These are phyloP conservation scores for Myoxocephalus aenaeus DNA, from an alignment of 2,797 vertebrate genomes.

Conservation along the genomic window DNA sequence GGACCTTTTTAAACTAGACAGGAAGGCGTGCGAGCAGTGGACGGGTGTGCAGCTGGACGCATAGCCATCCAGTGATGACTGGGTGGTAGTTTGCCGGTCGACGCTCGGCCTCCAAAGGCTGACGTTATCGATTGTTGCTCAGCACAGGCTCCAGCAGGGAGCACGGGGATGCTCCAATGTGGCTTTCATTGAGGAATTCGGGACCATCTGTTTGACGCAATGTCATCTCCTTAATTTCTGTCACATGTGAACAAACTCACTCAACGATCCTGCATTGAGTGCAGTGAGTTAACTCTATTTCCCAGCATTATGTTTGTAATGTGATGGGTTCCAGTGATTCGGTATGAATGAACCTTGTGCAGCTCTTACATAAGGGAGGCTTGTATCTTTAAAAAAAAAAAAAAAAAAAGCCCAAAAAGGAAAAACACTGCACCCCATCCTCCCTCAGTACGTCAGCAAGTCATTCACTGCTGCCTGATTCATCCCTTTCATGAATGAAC, in stretches of 20 bases:
- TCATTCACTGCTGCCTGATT: constrained; percentile 73
- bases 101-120: not conserved
- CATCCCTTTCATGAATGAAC: constrained; percentile 83
- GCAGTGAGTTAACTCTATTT: not conserved
- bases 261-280: not conserved
- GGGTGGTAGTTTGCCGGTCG: constrained; percentile 1
- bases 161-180: not conserved
- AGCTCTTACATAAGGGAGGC: constrained; percentile 53
- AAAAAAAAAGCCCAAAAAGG: constrained; percentile 34
- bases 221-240: constrained; percentile 44
- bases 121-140: not conserved
- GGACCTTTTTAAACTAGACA: constrained; percentile 28
- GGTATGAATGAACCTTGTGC: constrained; percentile 20
- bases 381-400: constrained; percentile 29
- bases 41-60: constrained; percentile 2
- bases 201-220: constrained; percentile 53
- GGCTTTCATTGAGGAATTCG: constrained; percentile 43
- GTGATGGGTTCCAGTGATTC: not conserved
- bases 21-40: constrained; percentile 15
- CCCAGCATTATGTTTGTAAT: not conserved
- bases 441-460: constrained; percentile 69
- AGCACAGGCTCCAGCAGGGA: not conserved
- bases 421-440: constrained; percentile 58
- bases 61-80: not conserved
- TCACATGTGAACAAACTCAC: constrained; percentile 31